A percentile compares a stretch with the other conserved stretches of the same genome.
phyloP scores from a whole-genome alignment of 2,888 invertebrate genomes.

The Hypercompe scribonia region DNA sequence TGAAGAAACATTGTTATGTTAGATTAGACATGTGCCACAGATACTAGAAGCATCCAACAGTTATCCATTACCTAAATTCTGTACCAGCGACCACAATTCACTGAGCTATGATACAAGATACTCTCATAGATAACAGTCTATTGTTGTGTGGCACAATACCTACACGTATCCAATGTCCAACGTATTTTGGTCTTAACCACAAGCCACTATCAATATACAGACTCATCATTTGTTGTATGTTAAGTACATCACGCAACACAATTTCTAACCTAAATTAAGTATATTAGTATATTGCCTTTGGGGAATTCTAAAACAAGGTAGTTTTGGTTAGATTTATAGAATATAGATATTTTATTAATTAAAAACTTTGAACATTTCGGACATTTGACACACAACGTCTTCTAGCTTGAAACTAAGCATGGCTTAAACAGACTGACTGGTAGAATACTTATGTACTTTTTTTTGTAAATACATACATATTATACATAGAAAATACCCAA shows the following conservation, averaged over 20 bases:
- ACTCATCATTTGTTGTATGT: conserved; percentile 8
- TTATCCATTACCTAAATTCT: background rate
- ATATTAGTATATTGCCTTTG: conserved; percentile 14
- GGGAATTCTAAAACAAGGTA: background rate
- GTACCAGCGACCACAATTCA: conserved; percentile 41
- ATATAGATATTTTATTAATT: background rate
- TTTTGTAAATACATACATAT: too few relatives aligned
- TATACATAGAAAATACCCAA: too few relatives aligned
- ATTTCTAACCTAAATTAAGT: background rate
- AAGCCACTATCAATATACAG: conserved; percentile 29
- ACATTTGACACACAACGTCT: too few relatives aligned
- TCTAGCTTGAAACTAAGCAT: too few relatives aligned
- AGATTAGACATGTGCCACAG: background rate
- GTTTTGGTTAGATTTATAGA: background rate
- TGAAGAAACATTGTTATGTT: background rate
- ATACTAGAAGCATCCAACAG: conserved; percentile 14
- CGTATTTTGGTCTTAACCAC: conserved; percentile 22
- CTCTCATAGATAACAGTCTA: conserved; percentile 41
- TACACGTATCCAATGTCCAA: conserved; percentile 47
- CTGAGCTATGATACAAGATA: conserved; percentile 44
- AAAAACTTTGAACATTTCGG: too few relatives aligned
- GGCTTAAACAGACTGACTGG: too few relatives aligned
- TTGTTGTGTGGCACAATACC: conserved; percentile 48
- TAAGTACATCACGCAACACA: background rate
- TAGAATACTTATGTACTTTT: too few relatives aligned